Evolutionary conservation across 2,888 invertebrate genomes (phyloP), one percentile per base, ranked within the genome.

Genomic region (Mesorhabditis sp.): DNA sequence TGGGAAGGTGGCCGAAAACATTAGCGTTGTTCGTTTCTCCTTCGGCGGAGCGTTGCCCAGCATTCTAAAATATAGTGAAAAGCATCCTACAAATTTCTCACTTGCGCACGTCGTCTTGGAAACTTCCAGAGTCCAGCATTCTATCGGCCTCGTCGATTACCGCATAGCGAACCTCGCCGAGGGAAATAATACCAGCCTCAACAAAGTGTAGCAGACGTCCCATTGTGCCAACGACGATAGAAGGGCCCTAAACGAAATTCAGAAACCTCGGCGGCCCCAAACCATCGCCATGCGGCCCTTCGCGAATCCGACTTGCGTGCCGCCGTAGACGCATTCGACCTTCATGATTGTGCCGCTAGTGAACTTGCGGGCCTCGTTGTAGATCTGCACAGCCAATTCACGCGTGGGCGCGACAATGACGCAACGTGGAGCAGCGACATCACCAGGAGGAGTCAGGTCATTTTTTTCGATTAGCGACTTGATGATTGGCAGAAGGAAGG

Each of bases 331-430:
- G 7, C 74, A 70, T 61, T 72, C 74, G 69, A 74, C 68, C 43
- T 72, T 74, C 64, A 76, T 65, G 68, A 76, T 71, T 5, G 79
- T 78, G n/a, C 75, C 74, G 67, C 44, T 67, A 7, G 93, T 89
- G 86, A 95, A 96, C 87, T 93, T 93, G 5, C 91, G 88, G 0
- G 92, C 92, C 86, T 95, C 94, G 72, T 91, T 90, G 80, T 90
- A 91, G 76, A 95, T 96, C 84, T 97, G 96, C 28, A 91, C 89
- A 0, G 92, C 91, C 69, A 97, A 87, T 86, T 97, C 96, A 65
- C 96, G 90, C 0, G 96, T 96, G 0, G 96, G 96, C 0, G 94
- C 91, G 0, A 96, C 89, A 68, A 96, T 91, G 43, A 77, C 42
- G 66, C 74, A 69, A 43, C 72, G 66, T 41, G 43, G 69, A 44